Percentiles rank a stretch among this genome's conserved stretches.
Evolutionary conservation across 2,113 vertebrate genomes (phyloP).

Genomic region (Scomber scombrus): DNA sequence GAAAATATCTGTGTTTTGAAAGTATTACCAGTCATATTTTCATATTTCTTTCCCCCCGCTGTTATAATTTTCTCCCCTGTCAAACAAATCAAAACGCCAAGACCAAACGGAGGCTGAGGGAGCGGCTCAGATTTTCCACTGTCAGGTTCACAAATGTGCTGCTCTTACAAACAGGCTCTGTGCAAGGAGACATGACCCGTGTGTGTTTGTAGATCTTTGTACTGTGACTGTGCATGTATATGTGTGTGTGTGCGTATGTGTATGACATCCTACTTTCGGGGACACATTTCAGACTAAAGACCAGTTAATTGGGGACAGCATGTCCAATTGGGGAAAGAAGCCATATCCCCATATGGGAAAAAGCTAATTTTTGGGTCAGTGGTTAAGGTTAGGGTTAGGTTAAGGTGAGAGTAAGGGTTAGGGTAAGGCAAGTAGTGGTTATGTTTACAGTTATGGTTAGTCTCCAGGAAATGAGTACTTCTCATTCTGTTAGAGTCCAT

Average conservation of each 20-base stretch:
- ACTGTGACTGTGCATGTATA: constrained; percentile 1
- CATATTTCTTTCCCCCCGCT: constrained; percentile 77
- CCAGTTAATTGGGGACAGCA: too few relatives aligned
- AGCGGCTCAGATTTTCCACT: constrained; percentile 81
- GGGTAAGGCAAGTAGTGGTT: too few relatives aligned
- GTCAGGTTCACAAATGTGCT: constrained; percentile 73
- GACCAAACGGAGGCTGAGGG: constrained; percentile 73
- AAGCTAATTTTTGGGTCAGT: too few relatives aligned
- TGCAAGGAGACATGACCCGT: constrained; percentile 67
- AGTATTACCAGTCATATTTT: constrained; percentile 80
- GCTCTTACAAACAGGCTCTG: constrained; percentile 75
- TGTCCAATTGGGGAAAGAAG: too few relatives aligned
- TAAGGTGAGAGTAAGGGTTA: too few relatives aligned
- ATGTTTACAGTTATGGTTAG: too few relatives aligned
- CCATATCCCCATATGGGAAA: too few relatives aligned
- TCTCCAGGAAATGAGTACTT: too few relatives aligned
- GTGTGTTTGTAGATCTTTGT: constrained; percentile 33
- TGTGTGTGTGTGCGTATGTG: constrained; percentile 2
- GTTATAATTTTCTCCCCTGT: constrained; percentile 82
- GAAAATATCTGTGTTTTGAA: constrained; percentile 76
- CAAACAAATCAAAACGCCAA: constrained; percentile 81
- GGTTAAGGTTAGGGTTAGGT: too few relatives aligned
- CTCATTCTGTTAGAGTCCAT: too few relatives aligned
- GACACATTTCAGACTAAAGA: too few relatives aligned
- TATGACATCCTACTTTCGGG: neutral